Evolutionary conservation across 37 sponge, comb jelly and placozoan species (phyloP), one percentile per base, ranked within the genome.

Genomic region (Spongilla lacustris): DNA sequence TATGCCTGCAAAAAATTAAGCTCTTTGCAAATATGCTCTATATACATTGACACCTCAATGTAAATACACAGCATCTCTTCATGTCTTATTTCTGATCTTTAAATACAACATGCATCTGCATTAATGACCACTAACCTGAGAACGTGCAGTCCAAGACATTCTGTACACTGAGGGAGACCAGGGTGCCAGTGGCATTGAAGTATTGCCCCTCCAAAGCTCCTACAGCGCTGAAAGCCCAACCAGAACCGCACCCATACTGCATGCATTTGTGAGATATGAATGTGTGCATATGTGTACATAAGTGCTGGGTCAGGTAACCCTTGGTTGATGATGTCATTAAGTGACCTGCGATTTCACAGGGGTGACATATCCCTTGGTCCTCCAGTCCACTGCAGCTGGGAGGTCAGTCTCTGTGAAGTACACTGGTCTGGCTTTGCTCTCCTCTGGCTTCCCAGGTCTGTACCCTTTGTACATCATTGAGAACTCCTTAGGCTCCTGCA

Each of bases 141-240:
- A 71, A 34, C 1, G 73, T 70, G 88, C 99, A 99, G 83, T 99
- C 99, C 14, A 99, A 87, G 37, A 99, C 89, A 66, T 99, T 85
- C 81, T 99, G 99, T 77, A 95, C 99, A 73, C 95, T 93, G 46
- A 92, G 93, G 74, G 96, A 91, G 71, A 89, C 90, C 33, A 87
- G 84, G 6, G 4, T 50, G 3, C 80, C 79, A 6, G 68, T 74
- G 30, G 83, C 79, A 21, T 80, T 33, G 76, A 33, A 37, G 67
- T 87, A 84, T 30, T 89, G 92, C 35, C 96, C 96, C 84, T 97
- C 96, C 27, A 97, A 86, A 36, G 94, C 87, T 4, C 96, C 98
- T 14, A 94, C 94, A 36, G 98, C 77, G 72, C 96, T 96, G 76
- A 95, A 95, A 28, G 98, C 89, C 98, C 98, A 97, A 85, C 98